A percentile compares a stretch with the other conserved stretches of the same genome.
Conservation (phyloP, 2,888 invertebrate species). For the Lypha dubia region DNA sequence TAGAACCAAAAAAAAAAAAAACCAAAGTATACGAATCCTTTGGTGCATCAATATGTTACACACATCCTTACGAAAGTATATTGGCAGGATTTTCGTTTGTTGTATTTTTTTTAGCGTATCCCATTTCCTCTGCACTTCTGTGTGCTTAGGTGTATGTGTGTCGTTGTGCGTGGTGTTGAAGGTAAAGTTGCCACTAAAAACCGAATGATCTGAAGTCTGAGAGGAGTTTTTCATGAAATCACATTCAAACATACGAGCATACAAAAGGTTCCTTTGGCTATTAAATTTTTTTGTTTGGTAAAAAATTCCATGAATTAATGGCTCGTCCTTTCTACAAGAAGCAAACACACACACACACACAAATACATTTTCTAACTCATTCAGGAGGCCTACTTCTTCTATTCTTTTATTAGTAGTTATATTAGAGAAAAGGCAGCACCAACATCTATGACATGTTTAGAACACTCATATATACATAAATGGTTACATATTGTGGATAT, state of each 20-base stretch:
- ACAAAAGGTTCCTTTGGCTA: conserved; percentile 49
- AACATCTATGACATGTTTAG: conserved; percentile 10
- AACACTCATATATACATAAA: neutral
- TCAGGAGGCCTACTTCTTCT: conserved; percentile 55
- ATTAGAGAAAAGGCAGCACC: conserved; percentile 5
- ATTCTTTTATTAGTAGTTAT: conserved; percentile 46
- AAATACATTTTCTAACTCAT: neutral
- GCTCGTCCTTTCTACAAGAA: conserved; percentile 56
- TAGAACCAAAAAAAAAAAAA: too few relatives aligned
- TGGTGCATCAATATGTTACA: conserved; percentile 56
- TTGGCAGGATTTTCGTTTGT: conserved; percentile 41
- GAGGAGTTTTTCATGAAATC: conserved; percentile 52
- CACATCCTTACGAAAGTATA: conserved; percentile 13
- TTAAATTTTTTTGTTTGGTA: conserved; percentile 46
- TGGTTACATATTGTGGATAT: neutral
- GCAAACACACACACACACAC: conserved; percentile 28
- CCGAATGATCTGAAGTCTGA: conserved; percentile 64
- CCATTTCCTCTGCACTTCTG: neutral
- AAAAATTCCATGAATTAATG: conserved; percentile 54
- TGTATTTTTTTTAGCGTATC: conserved; percentile 5
- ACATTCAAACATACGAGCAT: conserved; percentile 24
- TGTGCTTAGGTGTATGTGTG: conserved; percentile 12
- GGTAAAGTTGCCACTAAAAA: conserved; percentile 70
- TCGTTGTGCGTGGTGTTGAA: conserved; percentile 62
- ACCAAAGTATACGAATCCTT: conserved; percentile 28